Percentiles rank a stretch among this genome's conserved stretches.
Evolutionary conservation across 2,888 invertebrate genomes (phyloP).

Genomic region (Auanema sp.): DNA sequence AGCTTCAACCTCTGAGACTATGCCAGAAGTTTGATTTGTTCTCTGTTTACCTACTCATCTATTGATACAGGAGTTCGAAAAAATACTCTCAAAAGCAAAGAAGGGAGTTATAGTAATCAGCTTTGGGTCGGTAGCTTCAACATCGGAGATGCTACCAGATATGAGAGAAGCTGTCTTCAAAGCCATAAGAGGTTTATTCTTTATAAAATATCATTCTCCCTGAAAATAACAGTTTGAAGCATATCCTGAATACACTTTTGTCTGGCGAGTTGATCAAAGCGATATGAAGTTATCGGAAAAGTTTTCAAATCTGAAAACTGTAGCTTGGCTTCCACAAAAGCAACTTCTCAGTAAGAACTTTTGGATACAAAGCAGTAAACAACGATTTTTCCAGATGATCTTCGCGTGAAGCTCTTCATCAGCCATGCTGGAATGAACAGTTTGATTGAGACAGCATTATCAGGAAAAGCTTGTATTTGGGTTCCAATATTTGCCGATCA

Average conservation of each 20-base stretch:
- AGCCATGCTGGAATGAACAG: slow-evolving; percentile 23
- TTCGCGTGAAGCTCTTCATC: slow-evolving; percentile 16
- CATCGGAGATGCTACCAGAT: slow-evolving; percentile 20
- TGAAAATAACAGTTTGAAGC: neutral
- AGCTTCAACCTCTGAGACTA: slow-evolving; percentile 8
- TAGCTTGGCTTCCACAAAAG: slow-evolving; percentile 19
- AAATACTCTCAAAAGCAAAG: slow-evolving; percentile 5
- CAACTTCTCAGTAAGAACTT: slow-evolving; percentile 16
- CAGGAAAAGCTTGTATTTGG: slow-evolving; percentile 16
- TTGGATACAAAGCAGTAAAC: no score
- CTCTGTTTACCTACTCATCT: neutral
- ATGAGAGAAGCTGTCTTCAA: slow-evolving; percentile 18
- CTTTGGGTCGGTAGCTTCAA: slow-evolving; percentile 19
- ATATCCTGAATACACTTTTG: slow-evolving; percentile 14
- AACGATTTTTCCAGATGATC: slow-evolving; percentile 10
- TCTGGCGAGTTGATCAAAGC: slow-evolving; percentile 15
- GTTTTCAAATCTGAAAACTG: slow-evolving; percentile 15
- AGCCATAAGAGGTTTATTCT: slow-evolving; percentile 17
- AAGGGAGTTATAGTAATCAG: slow-evolving; percentile 19
- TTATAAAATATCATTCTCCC: neutral
- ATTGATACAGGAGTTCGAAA: slow-evolving; percentile 8
- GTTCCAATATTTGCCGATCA: slow-evolving; percentile 21
- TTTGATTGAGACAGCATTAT: slow-evolving; percentile 15
- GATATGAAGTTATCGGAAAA: slow-evolving; percentile 8
- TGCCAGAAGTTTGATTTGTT: slow-evolving; percentile 13